These are phyloP conservation scores for Acronicta aceris DNA, from an alignment of 2,888 invertebrate species.

Conservation along the genomic window DNA sequence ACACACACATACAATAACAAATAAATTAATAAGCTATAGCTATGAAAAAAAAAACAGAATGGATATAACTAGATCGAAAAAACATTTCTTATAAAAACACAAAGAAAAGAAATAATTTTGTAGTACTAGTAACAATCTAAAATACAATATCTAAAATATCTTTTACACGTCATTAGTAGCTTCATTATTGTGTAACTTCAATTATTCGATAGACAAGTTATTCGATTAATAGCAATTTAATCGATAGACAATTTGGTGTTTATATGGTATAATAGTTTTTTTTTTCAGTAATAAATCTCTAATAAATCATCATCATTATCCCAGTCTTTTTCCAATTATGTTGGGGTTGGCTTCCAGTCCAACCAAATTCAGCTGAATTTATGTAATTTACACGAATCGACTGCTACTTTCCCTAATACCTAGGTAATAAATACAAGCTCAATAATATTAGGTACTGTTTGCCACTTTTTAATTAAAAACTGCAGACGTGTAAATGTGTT, in stretches of 20 bases:
- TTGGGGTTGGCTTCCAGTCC: too few relatives aligned
- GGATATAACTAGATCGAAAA: conserved; percentile 1
- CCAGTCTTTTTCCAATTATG: too few relatives aligned
- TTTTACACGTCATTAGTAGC: conserved; percentile 4
- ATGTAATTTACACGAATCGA: too few relatives aligned
- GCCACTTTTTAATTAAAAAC: not conserved
- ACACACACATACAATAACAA: conserved; percentile 21
- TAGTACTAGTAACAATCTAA: conserved; percentile 6
- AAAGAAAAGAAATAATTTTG: conserved; percentile 8
- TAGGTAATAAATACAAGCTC: not conserved
- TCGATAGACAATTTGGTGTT: not conserved
- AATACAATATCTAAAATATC: too few relatives aligned
- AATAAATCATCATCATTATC: too few relatives aligned
- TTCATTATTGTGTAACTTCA: not conserved
- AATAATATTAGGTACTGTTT: not conserved
- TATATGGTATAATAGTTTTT: not conserved
- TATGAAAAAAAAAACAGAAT: conserved; percentile 23
- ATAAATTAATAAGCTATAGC: conserved; percentile 40
- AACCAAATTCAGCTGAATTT: too few relatives aligned
- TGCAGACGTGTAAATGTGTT: not conserved
- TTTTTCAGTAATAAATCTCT: not conserved
- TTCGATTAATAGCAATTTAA: too few relatives aligned
- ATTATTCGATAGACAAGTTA: too few relatives aligned
- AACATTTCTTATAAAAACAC: conserved; percentile 3
- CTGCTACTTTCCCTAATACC: not conserved